A percentile compares a stretch with the other conserved stretches of the same genome.
Conservation (phyloP, 2,113 vertebrate genomes). For the Oncorhynchus kisutch region DNA sequence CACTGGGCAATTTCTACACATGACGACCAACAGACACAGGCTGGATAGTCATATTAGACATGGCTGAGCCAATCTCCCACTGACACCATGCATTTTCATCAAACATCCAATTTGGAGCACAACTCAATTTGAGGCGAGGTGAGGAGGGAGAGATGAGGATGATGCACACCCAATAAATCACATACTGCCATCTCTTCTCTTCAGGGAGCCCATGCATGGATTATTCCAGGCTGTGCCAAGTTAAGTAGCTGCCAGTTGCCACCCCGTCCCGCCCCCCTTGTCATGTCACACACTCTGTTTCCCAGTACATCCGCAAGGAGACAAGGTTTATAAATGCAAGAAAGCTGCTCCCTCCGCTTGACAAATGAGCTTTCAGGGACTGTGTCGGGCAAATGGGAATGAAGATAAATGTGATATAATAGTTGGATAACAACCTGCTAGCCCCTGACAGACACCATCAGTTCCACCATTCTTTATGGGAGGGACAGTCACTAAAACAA, state of each 20-base stretch:
- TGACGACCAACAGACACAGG: background rate
- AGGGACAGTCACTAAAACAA: constrained; percentile 56
- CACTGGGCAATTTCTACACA: background rate
- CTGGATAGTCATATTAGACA: constrained; percentile 14
- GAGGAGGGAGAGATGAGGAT: constrained; percentile 19
- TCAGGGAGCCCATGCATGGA: constrained; percentile 54
- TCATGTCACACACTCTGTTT: constrained; percentile 67
- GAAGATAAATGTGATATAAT: constrained; percentile 76
- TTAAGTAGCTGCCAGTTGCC: constrained; percentile 66
- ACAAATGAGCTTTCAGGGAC: constrained; percentile 77
- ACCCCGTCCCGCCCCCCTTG: constrained; percentile 38
- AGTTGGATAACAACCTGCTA: constrained; percentile 71
- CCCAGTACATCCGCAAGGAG: constrained; percentile 62
- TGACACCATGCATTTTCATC: constrained; percentile 15
- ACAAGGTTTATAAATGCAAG: constrained; percentile 60
- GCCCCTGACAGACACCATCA: constrained; percentile 71
- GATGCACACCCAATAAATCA: constrained; percentile 64
- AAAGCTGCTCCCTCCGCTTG: constrained; percentile 70
- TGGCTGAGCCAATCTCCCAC: constrained; percentile 23
- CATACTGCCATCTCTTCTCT: constrained; percentile 37
- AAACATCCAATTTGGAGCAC: constrained; percentile 20
- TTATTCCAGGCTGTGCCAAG: constrained; percentile 59
- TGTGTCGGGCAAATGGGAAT: constrained; percentile 67
- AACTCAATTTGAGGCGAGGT: constrained; percentile 13
- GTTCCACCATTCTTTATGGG: constrained; percentile 72